Percentiles rank a stretch among this genome's conserved stretches.
phyloP scores from a whole-genome alignment of 2,797 vertebrate species.

The Poecile montanus region DNA sequence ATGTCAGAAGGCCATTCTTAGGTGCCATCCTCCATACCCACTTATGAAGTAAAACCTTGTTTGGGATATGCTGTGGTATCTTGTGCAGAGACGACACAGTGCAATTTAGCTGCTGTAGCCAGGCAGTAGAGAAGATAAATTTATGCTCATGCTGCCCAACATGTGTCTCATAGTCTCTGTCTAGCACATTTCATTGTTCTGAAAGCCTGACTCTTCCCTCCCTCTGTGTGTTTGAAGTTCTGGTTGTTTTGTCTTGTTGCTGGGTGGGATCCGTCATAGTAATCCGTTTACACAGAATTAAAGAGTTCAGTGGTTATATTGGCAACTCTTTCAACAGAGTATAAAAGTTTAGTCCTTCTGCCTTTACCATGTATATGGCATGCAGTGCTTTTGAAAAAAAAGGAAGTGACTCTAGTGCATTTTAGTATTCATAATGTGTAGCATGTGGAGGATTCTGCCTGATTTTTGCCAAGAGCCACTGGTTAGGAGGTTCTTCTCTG shows the following conservation, averaged over 20 bases:
- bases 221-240: conserved; percentile 21
- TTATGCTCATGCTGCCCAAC: not conserved
- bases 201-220: not conserved
- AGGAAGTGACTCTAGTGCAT: not conserved
- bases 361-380: not conserved
- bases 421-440: not conserved
- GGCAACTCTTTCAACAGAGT: conserved; percentile 25
- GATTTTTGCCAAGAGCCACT: not conserved
- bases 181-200: not conserved
- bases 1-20: not conserved
- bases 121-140: not conserved
- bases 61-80: not conserved
- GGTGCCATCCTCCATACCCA: not conserved
- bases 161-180: not conserved
- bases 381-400: not conserved
- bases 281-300: conserved; percentile 27
- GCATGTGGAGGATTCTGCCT: not conserved
- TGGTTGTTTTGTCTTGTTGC: conserved; percentile 72
- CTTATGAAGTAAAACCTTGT: not conserved
- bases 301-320: conserved; percentile 30
- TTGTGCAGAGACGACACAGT: not conserved
- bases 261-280: conserved; percentile 65
- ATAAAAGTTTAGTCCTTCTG: not conserved
- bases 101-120: not conserved
- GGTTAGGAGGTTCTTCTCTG: not conserved